Evolutionary conservation across 2,797 vertebrate genomes (phyloP).

Genomic region (Atherinosoma microstoma): DNA sequence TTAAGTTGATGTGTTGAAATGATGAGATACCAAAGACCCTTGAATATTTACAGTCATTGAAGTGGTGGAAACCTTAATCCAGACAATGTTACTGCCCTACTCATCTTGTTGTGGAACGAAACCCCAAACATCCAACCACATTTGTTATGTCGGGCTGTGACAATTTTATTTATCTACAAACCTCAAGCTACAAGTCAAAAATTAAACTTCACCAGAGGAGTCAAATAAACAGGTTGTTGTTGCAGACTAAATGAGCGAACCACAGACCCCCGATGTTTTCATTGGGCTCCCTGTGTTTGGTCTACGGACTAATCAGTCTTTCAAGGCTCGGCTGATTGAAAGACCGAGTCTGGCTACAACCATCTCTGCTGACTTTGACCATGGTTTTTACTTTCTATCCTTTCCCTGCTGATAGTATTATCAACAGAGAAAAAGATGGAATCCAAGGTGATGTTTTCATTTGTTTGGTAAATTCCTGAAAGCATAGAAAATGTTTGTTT

Average conservation of each 20-base stretch:
- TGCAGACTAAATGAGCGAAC: conserved; percentile 32
- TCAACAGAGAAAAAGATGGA: conserved; percentile 5
- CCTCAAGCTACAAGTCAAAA: not conserved
- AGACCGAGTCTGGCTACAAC: conserved; percentile 39
- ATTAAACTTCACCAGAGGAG: not conserved
- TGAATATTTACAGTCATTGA: not conserved
- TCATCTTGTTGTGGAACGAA: not conserved
- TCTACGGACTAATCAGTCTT: conserved; percentile 58
- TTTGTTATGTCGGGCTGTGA: not conserved
- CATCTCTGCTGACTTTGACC: conserved; percentile 29
- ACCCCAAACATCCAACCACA: conserved; percentile 1
- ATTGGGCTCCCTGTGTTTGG: conserved; percentile 58
- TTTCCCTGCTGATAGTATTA: conserved; percentile 4
- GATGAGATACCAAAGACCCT: not conserved
- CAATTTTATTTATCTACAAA: conserved; percentile 1
- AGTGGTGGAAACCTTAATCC: not conserved
- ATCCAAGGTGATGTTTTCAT: conserved; percentile 4
- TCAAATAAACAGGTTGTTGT: conserved; percentile 23
- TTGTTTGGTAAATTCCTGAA: not conserved
- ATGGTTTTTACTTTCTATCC: not conserved
- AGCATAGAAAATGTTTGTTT: not conserved
- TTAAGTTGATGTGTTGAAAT: not conserved
- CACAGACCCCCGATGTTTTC: conserved; percentile 43
- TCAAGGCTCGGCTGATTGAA: conserved; percentile 42
- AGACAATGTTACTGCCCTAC: not conserved